Evolutionary conservation across 2,113 vertebrate genomes (phyloP).

Genomic region (Irena cyanogastra): DNA sequence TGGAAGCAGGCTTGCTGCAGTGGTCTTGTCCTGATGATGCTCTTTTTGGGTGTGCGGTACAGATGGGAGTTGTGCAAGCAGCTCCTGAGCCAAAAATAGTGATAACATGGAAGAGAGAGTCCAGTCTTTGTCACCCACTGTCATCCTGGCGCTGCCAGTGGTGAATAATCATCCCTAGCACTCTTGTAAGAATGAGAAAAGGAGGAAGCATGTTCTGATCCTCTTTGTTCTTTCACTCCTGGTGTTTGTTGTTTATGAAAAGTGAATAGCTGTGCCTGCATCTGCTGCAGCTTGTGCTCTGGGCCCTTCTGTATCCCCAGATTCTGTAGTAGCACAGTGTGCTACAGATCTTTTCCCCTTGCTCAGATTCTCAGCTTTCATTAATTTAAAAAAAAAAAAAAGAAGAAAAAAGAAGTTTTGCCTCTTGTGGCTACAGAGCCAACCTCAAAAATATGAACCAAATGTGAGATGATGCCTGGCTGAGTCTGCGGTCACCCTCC

Average conservation of each 20-base stretch:
- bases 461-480: neutral
- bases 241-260: neutral
- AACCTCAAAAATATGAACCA: constrained; percentile 39
- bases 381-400: neutral
- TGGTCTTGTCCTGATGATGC: neutral
- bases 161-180: neutral
- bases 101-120: neutral
- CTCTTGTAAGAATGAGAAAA: neutral
- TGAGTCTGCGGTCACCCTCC: neutral
- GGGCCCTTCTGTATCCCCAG: neutral
- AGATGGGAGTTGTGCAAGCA: neutral
- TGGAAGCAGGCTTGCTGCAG: neutral
- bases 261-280: neutral
- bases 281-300: neutral
- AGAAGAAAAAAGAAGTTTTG: neutral
- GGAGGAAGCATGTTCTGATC: neutral
- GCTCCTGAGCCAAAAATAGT: neutral
- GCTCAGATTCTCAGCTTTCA: neutral
- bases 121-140: neutral
- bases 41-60: neutral
- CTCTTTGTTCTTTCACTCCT: neutral
- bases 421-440: neutral
- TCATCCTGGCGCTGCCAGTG: neutral
- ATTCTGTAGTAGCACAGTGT: neutral
- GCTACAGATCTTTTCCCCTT: neutral